Percentiles rank a stretch among this genome's conserved stretches.
These are phyloP conservation scores for Strigamia transsilvanica DNA, from an alignment of 2,888 invertebrate species.

Conservation along the genomic window DNA sequence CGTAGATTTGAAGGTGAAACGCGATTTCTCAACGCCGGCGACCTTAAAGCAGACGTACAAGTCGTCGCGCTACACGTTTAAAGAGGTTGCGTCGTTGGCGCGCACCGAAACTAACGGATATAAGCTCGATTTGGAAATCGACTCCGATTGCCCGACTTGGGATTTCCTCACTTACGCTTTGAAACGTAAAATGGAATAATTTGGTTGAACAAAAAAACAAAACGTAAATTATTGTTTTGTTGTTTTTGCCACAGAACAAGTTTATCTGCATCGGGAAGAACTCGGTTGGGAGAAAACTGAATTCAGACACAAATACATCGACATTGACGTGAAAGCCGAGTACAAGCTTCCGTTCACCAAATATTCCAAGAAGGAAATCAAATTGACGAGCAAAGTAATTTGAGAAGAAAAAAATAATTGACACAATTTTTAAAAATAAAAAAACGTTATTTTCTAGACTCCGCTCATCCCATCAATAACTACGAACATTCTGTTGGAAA, in stretches of 20 bases:
- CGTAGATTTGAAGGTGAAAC: not conserved
- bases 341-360: slow-evolving; percentile 27
- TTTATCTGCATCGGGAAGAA: not conserved
- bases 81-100: not conserved
- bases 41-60: not conserved
- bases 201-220: not conserved
- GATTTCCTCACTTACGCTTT: slow-evolving; percentile 51
- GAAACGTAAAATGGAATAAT: slow-evolving; percentile 43
- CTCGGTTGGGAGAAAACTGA: slow-evolving; percentile 20
- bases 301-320: slow-evolving; percentile 36
- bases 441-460: slow-evolving; percentile 18
- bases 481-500: not conserved
- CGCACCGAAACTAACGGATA: not conserved
- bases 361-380: slow-evolving; percentile 19
- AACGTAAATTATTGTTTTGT: not conserved
- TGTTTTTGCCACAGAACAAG: slow-evolving; percentile 17
- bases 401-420: too few relatives aligned
- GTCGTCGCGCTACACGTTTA: slow-evolving; percentile 50
- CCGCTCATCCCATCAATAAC: slow-evolving; percentile 5
- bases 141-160: slow-evolving; percentile 52
- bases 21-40: not conserved
- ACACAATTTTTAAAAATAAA: too few relatives aligned
- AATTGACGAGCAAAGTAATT: slow-evolving; percentile 51
- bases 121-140: slow-evolving; percentile 48
- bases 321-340: slow-evolving; percentile 48